Percentiles rank a stretch among this genome's conserved stretches.
Evolutionary conservation across 2,797 vertebrate species (phyloP).

Genomic region (Staurois parvus): DNA sequence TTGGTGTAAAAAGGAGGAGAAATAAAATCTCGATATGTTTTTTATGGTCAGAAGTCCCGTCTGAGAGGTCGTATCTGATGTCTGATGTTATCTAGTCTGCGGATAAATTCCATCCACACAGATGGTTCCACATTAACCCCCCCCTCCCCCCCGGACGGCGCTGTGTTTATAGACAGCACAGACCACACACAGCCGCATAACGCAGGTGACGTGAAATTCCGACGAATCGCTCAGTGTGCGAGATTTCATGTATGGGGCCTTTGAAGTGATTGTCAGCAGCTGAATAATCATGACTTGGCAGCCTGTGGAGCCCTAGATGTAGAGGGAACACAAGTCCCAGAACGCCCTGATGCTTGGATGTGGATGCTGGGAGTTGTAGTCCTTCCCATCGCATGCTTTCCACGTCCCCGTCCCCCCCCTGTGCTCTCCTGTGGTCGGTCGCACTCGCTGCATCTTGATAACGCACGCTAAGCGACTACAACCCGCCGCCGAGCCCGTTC

Average conservation of each 20-base stretch:
- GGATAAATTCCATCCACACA: background rate
- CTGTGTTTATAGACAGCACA: background rate
- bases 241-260: background rate
- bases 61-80: background rate
- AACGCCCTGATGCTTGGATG: background rate
- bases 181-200: constrained; percentile 35
- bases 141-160: background rate
- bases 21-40: too few relatives aligned
- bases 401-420: too few relatives aligned
- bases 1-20: too few relatives aligned
- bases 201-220: constrained; percentile 25
- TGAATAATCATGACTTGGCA: constrained; percentile 22
- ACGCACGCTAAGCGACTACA: background rate
- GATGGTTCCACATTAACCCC: background rate
- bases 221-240: background rate
- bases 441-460: background rate
- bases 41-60: background rate
- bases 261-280: constrained; percentile 40
- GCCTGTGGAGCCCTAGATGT: background rate
- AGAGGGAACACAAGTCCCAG: background rate
- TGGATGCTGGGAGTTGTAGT: background rate
- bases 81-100: background rate
- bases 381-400: background rate
- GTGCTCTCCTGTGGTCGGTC: background rate
- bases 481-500: too few relatives aligned